Evolutionary conservation across 2,888 invertebrate genomes (phyloP), one percentile per base, ranked within the genome.

Genomic region (Plebejus anna): DNA sequence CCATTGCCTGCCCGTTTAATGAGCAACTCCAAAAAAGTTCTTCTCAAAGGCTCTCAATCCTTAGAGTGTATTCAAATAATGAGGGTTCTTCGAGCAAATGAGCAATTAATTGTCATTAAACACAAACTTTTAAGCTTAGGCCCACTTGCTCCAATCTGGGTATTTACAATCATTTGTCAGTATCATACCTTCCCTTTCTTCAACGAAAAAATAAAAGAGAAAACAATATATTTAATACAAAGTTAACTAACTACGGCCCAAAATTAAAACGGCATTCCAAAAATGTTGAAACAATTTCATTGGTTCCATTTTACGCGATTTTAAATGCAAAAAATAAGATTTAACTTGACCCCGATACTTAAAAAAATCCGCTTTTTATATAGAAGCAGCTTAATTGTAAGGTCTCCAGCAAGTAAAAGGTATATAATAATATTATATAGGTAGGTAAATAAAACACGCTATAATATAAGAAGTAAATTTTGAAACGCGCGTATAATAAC

Each of bases 11-110:
- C 32, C 13, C 13, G 32, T 32, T 32, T 66, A 32, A 66, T 66
- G 32, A 36, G 66, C 66, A 61, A 28, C 61, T 61, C 11, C 66
- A 66, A 66, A 66, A 66, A 66, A 66, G 66, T 66, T 66, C 32
- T 32, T 9, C 32, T 66, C 66, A 66, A 36, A 66, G 66, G 16
- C 32, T 66, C 66, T 66, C 59, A 22, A 59, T 59, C 32, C 66
- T 66, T 13, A 32, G 32, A 66, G 66, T 16, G 66, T 66, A 66
- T 66, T 32, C 13, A 13, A 66, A 66, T 66, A 66, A 66, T 32
- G 66, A 66, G 66, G 66, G 16, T 16, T 66, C 66, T 66, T 36
- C 32, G 1, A 66, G 66, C 11, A 66, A 66, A 66, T 66, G 36
- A 32, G 66, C 66, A 36, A 32, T 66, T 66, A 36, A 66, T 66